A percentile compares a stretch with the other conserved stretches of the same genome.
phyloP scores from a whole-genome alignment of 2,888 invertebrate species.

The Himalopsyche anomala region DNA sequence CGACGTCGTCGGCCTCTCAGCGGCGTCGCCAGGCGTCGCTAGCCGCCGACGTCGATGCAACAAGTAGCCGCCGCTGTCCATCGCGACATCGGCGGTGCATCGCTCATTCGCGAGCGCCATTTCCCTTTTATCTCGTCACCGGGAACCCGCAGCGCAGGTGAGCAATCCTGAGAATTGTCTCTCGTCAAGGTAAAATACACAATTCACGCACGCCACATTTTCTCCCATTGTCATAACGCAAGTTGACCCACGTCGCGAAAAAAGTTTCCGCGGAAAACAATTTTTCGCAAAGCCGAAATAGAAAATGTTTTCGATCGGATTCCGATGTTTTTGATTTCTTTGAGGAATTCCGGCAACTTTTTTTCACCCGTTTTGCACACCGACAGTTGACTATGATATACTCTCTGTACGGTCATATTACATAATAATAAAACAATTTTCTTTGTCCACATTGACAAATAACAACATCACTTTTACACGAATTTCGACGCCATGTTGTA shows the following conservation, averaged over 20 bases:
- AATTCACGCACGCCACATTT: neutral
- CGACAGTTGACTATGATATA: neutral
- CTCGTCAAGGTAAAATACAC: neutral
- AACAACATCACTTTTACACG: constrained; percentile 67
- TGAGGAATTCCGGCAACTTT: neutral
- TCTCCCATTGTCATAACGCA: neutral
- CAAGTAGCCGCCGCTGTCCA: constrained; percentile 69
- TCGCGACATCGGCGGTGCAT: constrained; percentile 53
- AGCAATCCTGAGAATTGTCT: constrained; percentile 43
- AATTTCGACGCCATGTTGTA: constrained; percentile 77
- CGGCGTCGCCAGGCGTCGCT: constrained; percentile 74
- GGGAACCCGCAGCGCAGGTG: constrained; percentile 53
- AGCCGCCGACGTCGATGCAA: constrained; percentile 61
- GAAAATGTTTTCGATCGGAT: constrained; percentile 35
- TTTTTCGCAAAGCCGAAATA: constrained; percentile 41
- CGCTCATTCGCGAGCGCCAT: constrained; percentile 10
- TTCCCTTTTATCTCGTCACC: constrained; percentile 46
- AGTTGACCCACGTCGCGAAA: neutral
- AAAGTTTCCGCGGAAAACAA: constrained; percentile 17
- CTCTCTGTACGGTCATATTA: constrained; percentile 39
- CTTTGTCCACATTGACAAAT: constrained; percentile 57
- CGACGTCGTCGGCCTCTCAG: constrained; percentile 62
- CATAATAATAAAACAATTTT: constrained; percentile 45
- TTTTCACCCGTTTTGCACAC: neutral
- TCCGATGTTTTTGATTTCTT: constrained; percentile 56